These are phyloP conservation scores for Climacteris rufus DNA, from an alignment of 2,113 vertebrate genomes.

Conservation along the genomic window DNA sequence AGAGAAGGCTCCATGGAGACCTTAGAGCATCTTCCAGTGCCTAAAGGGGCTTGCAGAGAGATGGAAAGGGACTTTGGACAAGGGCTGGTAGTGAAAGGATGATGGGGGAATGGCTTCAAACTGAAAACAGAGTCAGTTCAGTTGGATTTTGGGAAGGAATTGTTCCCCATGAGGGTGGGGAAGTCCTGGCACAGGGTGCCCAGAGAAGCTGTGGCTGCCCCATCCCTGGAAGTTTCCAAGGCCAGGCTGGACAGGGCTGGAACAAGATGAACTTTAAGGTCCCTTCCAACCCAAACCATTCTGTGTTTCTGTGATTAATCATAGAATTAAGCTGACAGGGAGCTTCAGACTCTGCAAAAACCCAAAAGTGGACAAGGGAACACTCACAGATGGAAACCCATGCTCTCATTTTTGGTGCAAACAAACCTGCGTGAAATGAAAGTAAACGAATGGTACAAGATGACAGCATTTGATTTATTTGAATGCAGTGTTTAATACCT, in stretches of 20 bases:
- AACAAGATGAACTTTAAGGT: not conserved
- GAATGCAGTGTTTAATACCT: not conserved
- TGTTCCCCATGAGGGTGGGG: rapidly evolving
- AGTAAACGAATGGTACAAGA: not conserved
- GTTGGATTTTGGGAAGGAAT: not conserved
- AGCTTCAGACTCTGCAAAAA: not conserved
- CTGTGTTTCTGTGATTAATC: not conserved
- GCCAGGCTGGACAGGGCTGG: rapidly evolving
- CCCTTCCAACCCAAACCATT: not conserved
- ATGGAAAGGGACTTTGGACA: not conserved
- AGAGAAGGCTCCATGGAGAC: not conserved
- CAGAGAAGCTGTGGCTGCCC: not conserved
- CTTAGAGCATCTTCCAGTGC: too few relatives aligned
- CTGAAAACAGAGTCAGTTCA: not conserved
- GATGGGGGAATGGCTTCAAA: too few relatives aligned
- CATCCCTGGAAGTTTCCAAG: not conserved
- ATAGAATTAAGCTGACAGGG: too few relatives aligned
- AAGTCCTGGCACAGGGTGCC: not conserved
- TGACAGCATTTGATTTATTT: not conserved
- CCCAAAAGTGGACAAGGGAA: not conserved
- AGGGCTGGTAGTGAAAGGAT: not conserved
- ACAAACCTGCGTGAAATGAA: not conserved
- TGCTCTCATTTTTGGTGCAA: not conserved
- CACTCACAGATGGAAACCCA: not conserved
- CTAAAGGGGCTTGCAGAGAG: not conserved